Conservation (phyloP, 2,888 invertebrate genomes). For the Mamestra brassicae region DNA sequence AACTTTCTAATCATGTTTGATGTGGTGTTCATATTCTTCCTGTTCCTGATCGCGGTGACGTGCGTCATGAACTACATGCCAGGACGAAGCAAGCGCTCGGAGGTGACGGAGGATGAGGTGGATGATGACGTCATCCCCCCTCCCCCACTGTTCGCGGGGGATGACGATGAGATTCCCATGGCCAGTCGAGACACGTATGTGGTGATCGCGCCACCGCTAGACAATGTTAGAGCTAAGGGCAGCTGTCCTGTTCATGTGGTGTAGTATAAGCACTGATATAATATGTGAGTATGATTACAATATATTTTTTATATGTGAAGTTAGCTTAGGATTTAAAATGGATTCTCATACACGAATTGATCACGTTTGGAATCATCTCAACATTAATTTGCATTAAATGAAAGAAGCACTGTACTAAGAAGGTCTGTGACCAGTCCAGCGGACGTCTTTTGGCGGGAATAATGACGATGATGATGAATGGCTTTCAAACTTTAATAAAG, state of each 20-base stretch:
- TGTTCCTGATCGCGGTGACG: conserved; percentile 96
- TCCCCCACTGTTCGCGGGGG: conserved; percentile 86
- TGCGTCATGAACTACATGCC: conserved; percentile 96
- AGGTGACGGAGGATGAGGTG: conserved; percentile 87
- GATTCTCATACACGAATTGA: no score
- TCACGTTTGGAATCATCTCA: no score
- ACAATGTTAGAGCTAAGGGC: conserved; percentile 82
- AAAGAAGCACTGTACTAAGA: background rate
- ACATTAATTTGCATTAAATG: background rate
- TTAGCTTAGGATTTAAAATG: background rate
- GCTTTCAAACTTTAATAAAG: background rate
- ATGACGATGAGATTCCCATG: conserved; percentile 78
- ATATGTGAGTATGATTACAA: conserved; percentile 77
- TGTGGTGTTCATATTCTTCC: conserved; percentile 96
- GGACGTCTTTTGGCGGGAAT: background rate
- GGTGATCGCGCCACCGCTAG: conserved; percentile 87
- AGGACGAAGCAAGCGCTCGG: conserved; percentile 88
- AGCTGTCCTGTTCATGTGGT: conserved; percentile 89
- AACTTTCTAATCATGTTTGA: conserved; percentile 97
- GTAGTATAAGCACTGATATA: conserved; percentile 86
- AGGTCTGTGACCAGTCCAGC: background rate
- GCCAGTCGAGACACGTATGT: conserved; percentile 88
- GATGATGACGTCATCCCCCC: conserved; percentile 89
- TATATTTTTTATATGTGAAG: background rate
- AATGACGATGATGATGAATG: background rate